Percentiles rank a stretch among this genome's conserved stretches.
Conservation (phyloP, 2,888 invertebrate genomes). For the Drosophila helvetica region DNA sequence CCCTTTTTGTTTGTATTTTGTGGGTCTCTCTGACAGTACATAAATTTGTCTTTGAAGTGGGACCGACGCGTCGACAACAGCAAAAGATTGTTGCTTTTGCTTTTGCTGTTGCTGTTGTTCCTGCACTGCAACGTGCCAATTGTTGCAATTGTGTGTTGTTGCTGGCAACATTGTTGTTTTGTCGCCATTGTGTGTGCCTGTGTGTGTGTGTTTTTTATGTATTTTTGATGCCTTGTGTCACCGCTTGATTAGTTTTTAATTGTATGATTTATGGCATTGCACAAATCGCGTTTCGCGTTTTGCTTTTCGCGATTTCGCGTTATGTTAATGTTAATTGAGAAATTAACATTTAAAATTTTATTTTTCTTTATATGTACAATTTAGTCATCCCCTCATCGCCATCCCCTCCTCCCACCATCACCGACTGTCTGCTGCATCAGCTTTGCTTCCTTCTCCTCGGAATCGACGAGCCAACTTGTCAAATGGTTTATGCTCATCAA, state of each 20-base stretch:
- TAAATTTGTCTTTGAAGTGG: conserved; percentile 77
- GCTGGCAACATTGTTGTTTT: conserved; percentile 25
- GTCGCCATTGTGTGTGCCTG: conserved; percentile 30
- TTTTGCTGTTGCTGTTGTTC: conserved; percentile 35
- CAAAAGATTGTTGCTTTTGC: conserved; percentile 52
- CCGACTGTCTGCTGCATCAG: not conserved
- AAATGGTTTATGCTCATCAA: conserved; percentile 65
- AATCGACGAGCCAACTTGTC: conserved; percentile 35
- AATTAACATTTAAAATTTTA: conserved; percentile 61
- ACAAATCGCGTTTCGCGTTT: conserved; percentile 42
- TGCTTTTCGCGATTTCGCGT: conserved; percentile 45
- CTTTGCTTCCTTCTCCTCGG: conserved; percentile 18
- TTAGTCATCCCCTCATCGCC: not conserved
- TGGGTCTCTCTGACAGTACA: conserved; percentile 70
- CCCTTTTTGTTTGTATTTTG: conserved; percentile 40
- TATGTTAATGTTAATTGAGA: conserved; percentile 75
- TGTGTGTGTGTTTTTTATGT: conserved; percentile 1
- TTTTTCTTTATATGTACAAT: not conserved
- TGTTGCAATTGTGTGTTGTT: conserved; percentile 56
- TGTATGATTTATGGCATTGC: conserved; percentile 77
- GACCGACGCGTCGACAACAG: no score
- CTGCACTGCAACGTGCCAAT: conserved; percentile 56
- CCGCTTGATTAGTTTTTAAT: conserved; percentile 79
- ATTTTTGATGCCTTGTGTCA: conserved; percentile 69
- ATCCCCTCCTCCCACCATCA: not conserved